Evolutionary conservation across 2,888 invertebrate species (phyloP).

Genomic region (Erannis defoliaria): DNA sequence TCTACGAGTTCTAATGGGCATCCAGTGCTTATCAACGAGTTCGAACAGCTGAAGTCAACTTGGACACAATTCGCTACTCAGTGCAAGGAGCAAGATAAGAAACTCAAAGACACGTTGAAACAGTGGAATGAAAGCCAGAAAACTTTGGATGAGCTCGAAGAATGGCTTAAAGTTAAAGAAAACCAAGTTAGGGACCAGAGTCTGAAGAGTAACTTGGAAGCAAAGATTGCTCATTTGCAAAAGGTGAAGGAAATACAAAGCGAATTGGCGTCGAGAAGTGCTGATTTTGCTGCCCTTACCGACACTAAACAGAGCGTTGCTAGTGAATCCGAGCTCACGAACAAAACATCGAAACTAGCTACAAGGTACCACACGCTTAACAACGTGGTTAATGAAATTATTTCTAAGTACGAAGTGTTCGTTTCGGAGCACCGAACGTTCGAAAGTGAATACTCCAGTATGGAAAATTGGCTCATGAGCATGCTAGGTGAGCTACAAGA

Average conservation of each 20-base stretch:
- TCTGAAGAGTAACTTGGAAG: slow-evolving; percentile 93
- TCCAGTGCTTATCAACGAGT: slow-evolving; percentile 89
- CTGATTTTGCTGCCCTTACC: slow-evolving; percentile 89
- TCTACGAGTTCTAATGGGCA: slow-evolving; percentile 93
- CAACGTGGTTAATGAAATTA: slow-evolving; percentile 93
- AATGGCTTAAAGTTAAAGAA: slow-evolving; percentile 95
- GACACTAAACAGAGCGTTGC: slow-evolving; percentile 91
- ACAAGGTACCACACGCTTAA: slow-evolving; percentile 94
- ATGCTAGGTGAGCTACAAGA: slow-evolving; percentile 91
- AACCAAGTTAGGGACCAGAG: slow-evolving; percentile 95
- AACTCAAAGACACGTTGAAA: slow-evolving; percentile 91
- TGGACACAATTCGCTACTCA: slow-evolving; percentile 92
- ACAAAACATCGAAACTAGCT: slow-evolving; percentile 91
- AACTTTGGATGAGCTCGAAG: slow-evolving; percentile 91
- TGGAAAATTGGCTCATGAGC: slow-evolving; percentile 91
- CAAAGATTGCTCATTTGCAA: slow-evolving; percentile 92
- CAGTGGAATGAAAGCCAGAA: slow-evolving; percentile 94
- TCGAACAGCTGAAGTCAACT: slow-evolving; percentile 90
- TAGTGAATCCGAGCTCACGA: slow-evolving; percentile 91
- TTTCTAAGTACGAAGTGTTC: slow-evolving; percentile 93
- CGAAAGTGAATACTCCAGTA: slow-evolving; percentile 90
- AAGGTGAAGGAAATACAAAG: slow-evolving; percentile 91
- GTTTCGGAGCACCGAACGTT: slow-evolving; percentile 95
- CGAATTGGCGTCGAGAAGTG: slow-evolving; percentile 89
- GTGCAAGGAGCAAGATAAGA: slow-evolving; percentile 90